Conservation (phyloP, 2,113 vertebrate genomes). For the Symphodus melops region DNA sequence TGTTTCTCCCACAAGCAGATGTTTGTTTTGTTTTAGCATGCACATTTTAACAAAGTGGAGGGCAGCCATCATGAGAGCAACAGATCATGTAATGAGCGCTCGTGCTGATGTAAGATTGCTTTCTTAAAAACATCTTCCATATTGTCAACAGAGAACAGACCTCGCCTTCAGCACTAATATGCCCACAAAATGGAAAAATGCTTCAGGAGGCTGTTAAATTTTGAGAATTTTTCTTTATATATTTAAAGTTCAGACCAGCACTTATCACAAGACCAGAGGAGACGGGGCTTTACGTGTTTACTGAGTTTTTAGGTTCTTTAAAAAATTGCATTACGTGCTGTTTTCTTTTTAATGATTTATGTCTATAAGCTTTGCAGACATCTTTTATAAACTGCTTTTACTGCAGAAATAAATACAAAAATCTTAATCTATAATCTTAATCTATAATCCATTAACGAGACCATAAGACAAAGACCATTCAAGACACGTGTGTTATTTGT, state of each 20-base stretch:
- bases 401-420: background rate
- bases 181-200: constrained; percentile 8
- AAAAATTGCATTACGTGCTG: background rate
- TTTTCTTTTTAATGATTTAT: background rate
- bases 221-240: background rate
- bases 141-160: constrained; percentile 31
- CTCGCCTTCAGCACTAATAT: constrained; percentile 18
- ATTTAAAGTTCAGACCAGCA: constrained; percentile 6
- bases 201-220: constrained; percentile 20
- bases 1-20: background rate
- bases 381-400: background rate
- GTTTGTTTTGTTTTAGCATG: background rate
- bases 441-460: constrained; percentile 1
- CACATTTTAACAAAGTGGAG: background rate
- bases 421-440: constrained; percentile 3
- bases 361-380: background rate
- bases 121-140: constrained; percentile 8
- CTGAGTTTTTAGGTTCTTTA: background rate
- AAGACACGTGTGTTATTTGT: constrained; percentile 12
- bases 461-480: too few relatives aligned
- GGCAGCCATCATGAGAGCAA: background rate
- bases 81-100: constrained; percentile 4
- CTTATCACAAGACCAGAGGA: background rate
- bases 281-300: constrained; percentile 4
- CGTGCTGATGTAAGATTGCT: constrained; percentile 32